Percentiles rank a stretch among this genome's conserved stretches.
phyloP scores from a whole-genome alignment of 30 jellyfish, hydroid and myxozoan genomes.

The Clytia hemisphaerica region DNA sequence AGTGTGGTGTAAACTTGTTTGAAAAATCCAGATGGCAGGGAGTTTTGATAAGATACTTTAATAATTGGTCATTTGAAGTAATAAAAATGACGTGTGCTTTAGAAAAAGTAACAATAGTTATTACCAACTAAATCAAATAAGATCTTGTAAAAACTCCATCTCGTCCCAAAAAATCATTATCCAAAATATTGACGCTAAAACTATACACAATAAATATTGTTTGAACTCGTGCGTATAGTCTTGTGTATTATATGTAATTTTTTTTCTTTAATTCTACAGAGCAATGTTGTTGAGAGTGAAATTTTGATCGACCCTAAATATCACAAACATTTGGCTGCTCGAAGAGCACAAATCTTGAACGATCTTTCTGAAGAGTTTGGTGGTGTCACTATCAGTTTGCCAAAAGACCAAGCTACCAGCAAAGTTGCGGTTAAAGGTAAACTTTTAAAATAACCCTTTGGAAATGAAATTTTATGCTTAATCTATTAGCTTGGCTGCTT shows the following conservation, averaged over 20 bases:
- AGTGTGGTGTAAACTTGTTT: not conserved
- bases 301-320: slow-evolving; percentile 69
- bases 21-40: not conserved
- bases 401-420: slow-evolving; percentile 51
- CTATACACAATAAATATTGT: too few species aligned
- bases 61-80: not conserved
- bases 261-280: slow-evolving; percentile 33
- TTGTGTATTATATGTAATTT: too few species aligned
- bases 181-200: too few species aligned
- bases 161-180: too few species aligned
- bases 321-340: slow-evolving; percentile 72
- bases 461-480: too few species aligned
- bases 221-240: too few species aligned
- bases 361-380: slow-evolving; percentile 88
- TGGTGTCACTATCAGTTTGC: slow-evolving; percentile 85
- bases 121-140: not conserved
- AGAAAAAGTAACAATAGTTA: not conserved
- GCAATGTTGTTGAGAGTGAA: slow-evolving; percentile 68
- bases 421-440: slow-evolving; percentile 73
- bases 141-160: not conserved
- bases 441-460: not conserved
- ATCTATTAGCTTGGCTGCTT: too few species aligned
- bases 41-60: not conserved
- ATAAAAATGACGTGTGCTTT: not conserved
- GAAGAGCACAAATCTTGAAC: slow-evolving; percentile 69